A percentile compares a stretch with the other conserved stretches of the same genome.
phyloP scores from a whole-genome alignment of 35 echinoderm and acorn worm genomes.

The Heliocidaris tuberculata region DNA sequence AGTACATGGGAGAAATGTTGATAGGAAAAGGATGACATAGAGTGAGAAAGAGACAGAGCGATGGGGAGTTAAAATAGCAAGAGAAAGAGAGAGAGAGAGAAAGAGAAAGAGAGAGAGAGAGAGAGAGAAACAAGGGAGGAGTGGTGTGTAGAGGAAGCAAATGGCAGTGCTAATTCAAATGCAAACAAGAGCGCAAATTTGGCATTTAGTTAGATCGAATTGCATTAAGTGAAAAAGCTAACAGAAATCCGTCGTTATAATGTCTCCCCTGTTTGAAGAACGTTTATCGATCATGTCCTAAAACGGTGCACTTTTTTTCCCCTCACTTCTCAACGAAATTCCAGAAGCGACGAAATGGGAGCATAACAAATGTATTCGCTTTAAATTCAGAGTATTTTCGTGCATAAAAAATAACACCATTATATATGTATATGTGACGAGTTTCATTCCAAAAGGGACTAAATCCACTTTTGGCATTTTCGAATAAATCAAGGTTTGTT shows the following conservation, averaged over 20 bases:
- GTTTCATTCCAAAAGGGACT: too few relatives aligned
- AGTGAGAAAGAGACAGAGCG: background rate
- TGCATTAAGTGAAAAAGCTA: background rate
- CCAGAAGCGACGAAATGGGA: background rate
- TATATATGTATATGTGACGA: too few relatives aligned
- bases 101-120: background rate
- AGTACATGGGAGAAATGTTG: too few relatives aligned
- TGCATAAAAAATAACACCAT: too few relatives aligned
- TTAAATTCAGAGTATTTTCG: background rate
- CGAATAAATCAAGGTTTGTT: too few relatives aligned
- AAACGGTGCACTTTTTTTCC: background rate
- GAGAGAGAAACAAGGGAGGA: background rate
- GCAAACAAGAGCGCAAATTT: slow-evolving; percentile 16
- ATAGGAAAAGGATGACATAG: background rate
- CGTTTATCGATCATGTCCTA: background rate
- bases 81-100: background rate
- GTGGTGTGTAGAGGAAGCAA: background rate
- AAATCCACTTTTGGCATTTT: too few relatives aligned
- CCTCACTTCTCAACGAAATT: background rate
- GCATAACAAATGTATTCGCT: background rate
- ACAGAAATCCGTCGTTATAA: background rate
- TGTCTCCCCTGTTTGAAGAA: background rate
- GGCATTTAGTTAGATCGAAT: slow-evolving; percentile 10
- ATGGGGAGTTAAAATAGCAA: background rate
- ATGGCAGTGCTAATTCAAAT: background rate